phyloP scores from a whole-genome alignment of 2,797 vertebrate species.

The Xerus rutilus region DNA sequence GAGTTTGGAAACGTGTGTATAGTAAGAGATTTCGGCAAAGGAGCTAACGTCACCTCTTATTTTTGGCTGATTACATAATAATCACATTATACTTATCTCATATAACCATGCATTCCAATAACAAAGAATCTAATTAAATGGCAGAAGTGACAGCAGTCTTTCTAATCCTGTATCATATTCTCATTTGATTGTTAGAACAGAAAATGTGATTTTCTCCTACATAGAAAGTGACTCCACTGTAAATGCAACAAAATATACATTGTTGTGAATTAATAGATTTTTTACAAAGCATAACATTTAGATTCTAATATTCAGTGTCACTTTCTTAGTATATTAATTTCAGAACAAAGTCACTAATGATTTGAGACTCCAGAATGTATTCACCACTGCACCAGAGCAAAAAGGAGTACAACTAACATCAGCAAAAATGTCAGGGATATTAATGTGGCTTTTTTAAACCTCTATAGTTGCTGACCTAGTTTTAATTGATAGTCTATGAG shows the following conservation, averaged over 20 bases:
- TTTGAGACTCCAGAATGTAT: not conserved
- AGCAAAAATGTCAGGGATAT: conserved; percentile 72
- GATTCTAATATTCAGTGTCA: not conserved
- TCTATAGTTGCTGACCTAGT: conserved; percentile 45
- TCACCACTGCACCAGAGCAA: conserved; percentile 21
- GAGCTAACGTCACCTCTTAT: not conserved
- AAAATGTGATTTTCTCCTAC: not conserved
- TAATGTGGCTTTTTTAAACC: conserved; percentile 62
- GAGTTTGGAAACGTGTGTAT: not conserved
- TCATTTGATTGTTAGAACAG: not conserved
- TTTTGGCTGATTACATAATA: not conserved
- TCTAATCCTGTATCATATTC: not conserved
- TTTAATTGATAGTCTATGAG: conserved; percentile 61
- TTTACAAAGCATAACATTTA: not conserved
- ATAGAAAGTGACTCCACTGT: not conserved
- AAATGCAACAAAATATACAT: conserved; percentile 3
- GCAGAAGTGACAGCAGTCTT: not conserved
- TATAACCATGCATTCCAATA: not conserved
- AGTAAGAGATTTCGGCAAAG: not conserved
- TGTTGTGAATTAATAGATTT: not conserved
- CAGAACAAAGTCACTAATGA: conserved; percentile 23
- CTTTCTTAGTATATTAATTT: conserved; percentile 58
- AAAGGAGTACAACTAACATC: conserved; percentile 22
- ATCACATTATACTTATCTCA: not conserved
- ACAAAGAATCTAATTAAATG: not conserved